Conservation (phyloP, 2,888 invertebrate species). For the Blera fallax region DNA sequence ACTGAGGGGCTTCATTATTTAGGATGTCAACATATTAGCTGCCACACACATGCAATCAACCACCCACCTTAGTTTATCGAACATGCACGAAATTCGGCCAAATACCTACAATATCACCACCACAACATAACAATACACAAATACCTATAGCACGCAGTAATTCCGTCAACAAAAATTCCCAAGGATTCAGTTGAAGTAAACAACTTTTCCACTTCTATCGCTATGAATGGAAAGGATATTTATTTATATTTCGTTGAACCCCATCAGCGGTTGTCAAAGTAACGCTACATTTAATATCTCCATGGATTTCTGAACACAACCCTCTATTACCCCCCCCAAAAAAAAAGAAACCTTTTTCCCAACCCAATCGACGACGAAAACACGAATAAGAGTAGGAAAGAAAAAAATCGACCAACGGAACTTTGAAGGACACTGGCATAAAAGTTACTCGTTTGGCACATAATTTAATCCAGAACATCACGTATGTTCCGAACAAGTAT, state of each 20-base stretch:
- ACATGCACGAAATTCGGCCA: not conserved
- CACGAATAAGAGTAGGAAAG: not conserved
- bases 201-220: slow-evolving; percentile 39
- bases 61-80: not conserved
- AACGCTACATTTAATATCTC: slow-evolving; percentile 51
- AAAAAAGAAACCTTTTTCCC: not conserved
- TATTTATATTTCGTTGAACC: slow-evolving; percentile 44
- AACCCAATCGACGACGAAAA: not conserved
- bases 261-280: slow-evolving; percentile 55
- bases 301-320: not conserved
- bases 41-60: not conserved
- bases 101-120: not conserved
- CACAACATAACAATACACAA: not conserved
- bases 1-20: no score
- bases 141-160: not conserved
- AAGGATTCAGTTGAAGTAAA: slow-evolving; percentile 39
- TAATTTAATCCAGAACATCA: slow-evolving; percentile 64
- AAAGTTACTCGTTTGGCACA: slow-evolving; percentile 50
- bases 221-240: slow-evolving; percentile 30
- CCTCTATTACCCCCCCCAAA: not conserved
- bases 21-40: no score
- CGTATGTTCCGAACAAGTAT: slow-evolving; percentile 50
- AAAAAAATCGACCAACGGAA: not conserved
- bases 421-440: slow-evolving; percentile 42
- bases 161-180: not conserved